Conservation (phyloP, 2,888 invertebrate genomes). For the Pomacea canaliculata region DNA sequence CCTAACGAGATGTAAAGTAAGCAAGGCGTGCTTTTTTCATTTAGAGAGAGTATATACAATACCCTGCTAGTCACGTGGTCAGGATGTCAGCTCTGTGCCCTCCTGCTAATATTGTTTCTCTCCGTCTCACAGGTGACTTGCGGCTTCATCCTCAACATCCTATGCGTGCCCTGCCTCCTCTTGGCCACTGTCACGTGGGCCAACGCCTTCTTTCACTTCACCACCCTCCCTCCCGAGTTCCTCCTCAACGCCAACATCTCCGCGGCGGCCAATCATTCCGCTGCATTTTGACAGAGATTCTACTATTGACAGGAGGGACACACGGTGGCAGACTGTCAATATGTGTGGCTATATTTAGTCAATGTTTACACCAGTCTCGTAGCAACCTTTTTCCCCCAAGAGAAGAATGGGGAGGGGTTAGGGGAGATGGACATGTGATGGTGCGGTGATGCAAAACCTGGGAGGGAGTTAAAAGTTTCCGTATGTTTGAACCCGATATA, state of each 20-base stretch:
- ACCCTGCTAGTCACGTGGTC: no score
- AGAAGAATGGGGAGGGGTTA: no score
- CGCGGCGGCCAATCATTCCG: not conserved
- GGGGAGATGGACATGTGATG: no score
- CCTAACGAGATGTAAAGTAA: no score
- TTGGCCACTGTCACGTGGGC: constrained; percentile 54
- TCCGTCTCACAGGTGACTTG: constrained; percentile 40
- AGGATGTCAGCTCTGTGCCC: no score
- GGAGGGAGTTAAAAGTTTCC: no score
- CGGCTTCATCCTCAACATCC: constrained; percentile 49
- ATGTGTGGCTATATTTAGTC: not conserved
- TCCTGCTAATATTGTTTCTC: not conserved
- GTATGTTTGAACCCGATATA: no score
- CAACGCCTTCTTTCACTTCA: constrained; percentile 48
- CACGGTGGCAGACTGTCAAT: not conserved
- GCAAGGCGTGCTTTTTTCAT: no score
- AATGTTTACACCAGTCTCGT: not conserved
- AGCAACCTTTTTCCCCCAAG: not conserved
- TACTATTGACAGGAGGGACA: no score
- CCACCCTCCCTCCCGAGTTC: constrained; percentile 39
- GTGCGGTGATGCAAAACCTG: not conserved
- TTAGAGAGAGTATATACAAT: no score
- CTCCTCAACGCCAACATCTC: constrained; percentile 7
- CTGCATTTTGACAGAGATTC: not conserved
- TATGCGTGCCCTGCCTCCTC: constrained; percentile 46